Percentiles rank a stretch among this genome's conserved stretches.
Evolutionary conservation across 2,113 vertebrate species (phyloP).

Genomic region (Tricholaema leucomelas): DNA sequence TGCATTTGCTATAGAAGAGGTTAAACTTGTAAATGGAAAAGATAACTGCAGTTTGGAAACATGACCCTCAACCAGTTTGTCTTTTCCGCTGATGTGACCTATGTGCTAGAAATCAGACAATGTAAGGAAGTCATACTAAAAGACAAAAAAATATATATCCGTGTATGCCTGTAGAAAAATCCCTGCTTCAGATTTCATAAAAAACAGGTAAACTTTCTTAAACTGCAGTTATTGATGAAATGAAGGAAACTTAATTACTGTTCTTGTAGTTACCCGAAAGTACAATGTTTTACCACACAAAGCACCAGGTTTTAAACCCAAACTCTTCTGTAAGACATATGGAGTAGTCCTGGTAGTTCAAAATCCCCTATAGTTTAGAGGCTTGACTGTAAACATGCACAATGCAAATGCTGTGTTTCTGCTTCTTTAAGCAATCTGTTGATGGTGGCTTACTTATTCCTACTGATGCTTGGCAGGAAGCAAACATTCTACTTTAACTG

Average conservation of each 20-base stretch:
- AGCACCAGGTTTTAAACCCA: constrained; percentile 53
- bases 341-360: background rate
- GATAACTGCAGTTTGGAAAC: constrained; percentile 13
- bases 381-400: constrained; percentile 20
- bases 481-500: constrained; percentile 51
- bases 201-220: background rate
- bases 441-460: background rate
- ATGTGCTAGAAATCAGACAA: background rate
- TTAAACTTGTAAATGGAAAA: background rate
- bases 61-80: background rate
- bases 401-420: constrained; percentile 18
- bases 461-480: constrained; percentile 37
- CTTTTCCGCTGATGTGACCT: background rate
- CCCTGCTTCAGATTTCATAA: constrained; percentile 48
- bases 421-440: background rate
- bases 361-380: constrained; percentile 24
- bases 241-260: background rate
- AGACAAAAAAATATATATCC: background rate
- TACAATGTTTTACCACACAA: constrained; percentile 3
- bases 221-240: constrained; percentile 39
- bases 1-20: constrained; percentile 26
- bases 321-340: constrained; percentile 45
- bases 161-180: constrained; percentile 50
- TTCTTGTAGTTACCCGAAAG: background rate
- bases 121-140: constrained; percentile 9